phyloP scores from a whole-genome alignment of 2,888 invertebrate genomes.

The Meandrusa payeni region DNA sequence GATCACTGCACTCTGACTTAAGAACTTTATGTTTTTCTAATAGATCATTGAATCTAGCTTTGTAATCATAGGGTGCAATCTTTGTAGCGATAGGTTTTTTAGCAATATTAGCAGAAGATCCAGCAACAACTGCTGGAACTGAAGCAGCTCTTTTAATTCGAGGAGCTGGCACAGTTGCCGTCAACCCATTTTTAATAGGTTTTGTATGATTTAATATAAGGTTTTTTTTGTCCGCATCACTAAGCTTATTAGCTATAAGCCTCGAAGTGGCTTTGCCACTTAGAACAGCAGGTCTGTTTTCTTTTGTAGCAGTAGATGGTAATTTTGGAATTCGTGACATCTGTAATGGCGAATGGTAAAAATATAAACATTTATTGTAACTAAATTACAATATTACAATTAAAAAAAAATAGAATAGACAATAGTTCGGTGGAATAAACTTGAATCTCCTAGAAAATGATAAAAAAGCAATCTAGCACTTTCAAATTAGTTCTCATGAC shows the following conservation, averaged over 20 bases:
- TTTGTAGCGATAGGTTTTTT: slow-evolving; percentile 72
- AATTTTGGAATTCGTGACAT: slow-evolving; percentile 74
- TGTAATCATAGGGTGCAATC: slow-evolving; percentile 83
- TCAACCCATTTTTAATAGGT: slow-evolving; percentile 43
- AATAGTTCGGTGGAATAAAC: no score
- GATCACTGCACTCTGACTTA: slow-evolving; percentile 72
- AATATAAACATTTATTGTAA: not conserved
- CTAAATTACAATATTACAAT: no score
- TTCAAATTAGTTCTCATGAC: no score
- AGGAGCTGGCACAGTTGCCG: slow-evolving; percentile 44
- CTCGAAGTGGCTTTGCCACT: slow-evolving; percentile 47
- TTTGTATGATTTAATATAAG: slow-evolving; percentile 65
- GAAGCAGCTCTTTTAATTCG: slow-evolving; percentile 60
- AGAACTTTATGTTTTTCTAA: slow-evolving; percentile 80
- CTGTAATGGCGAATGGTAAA: slow-evolving; percentile 42
- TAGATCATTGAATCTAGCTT: slow-evolving; percentile 83
- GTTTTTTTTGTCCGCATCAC: slow-evolving; percentile 65
- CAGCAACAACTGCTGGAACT: slow-evolving; percentile 50
- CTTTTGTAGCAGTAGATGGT: slow-evolving; percentile 57
- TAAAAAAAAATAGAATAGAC: no score
- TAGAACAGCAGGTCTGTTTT: slow-evolving; percentile 57
- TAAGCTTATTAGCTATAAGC: slow-evolving; percentile 54
- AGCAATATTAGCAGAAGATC: slow-evolving; percentile 59
- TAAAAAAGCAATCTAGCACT: no score
- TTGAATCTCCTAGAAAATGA: no score